phyloP scores from a whole-genome alignment of 2,888 invertebrate genomes.

The Chaitophorus viminalis region DNA sequence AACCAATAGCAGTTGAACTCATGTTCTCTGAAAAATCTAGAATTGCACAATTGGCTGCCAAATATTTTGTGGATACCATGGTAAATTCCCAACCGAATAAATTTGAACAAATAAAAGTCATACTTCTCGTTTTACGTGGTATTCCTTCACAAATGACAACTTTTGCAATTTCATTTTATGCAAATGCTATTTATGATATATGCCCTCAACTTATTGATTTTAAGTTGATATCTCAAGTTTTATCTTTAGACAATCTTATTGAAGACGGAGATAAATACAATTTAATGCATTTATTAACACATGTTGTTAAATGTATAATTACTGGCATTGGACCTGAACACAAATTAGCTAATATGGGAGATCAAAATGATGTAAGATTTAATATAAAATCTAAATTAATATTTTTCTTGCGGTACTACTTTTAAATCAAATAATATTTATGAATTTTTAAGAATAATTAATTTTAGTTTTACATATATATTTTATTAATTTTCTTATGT shows the following conservation, averaged over 20 bases:
- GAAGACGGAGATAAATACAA: constrained; percentile 39
- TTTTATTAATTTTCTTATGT: too few relatives aligned
- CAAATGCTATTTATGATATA: constrained; percentile 39
- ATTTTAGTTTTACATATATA: too few relatives aligned
- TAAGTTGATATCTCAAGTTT: constrained; percentile 40
- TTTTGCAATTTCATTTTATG: constrained; percentile 21
- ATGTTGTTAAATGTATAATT: constrained; percentile 33
- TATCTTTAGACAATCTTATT: constrained; percentile 18
- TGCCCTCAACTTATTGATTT: constrained; percentile 29
- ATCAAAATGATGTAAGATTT: constrained; percentile 40
- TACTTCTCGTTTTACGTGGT: constrained; percentile 6
- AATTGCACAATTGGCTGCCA: constrained; percentile 1
- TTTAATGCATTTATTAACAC: constrained; percentile 12
- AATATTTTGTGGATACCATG: constrained; percentile 31
- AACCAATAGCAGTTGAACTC: constrained; percentile 35
- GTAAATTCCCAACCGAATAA: constrained; percentile 14
- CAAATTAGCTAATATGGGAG: not conserved
- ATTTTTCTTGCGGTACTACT: too few relatives aligned
- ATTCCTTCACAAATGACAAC: constrained; percentile 10
- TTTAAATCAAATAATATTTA: too few relatives aligned
- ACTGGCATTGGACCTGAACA: constrained; percentile 40
- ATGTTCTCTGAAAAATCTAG: constrained; percentile 55
- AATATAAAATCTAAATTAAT: not conserved
- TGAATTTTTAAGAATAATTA: too few relatives aligned
- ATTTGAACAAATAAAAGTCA: constrained; percentile 34